Evolutionary conservation across 2,113 vertebrate genomes (phyloP).

Genomic region (Chaenogobius annularis): DNA sequence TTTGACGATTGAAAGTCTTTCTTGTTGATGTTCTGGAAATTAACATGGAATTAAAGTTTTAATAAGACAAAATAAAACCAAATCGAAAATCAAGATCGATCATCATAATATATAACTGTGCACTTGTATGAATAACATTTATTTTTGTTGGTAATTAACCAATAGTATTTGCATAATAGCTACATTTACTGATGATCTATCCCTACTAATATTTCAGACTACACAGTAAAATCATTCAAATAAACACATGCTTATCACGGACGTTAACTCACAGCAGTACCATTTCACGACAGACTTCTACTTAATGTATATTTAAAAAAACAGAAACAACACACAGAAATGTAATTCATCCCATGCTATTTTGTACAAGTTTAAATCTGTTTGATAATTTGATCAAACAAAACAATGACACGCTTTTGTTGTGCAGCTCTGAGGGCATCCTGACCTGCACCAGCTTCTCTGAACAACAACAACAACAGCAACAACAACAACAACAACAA

Average conservation of each 20-base stretch:
- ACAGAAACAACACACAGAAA: neutral
- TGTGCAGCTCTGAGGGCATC: neutral
- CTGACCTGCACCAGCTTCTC: constrained; percentile 7
- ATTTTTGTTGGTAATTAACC: neutral
- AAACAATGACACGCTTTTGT: neutral
- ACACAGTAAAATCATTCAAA: too few relatives aligned
- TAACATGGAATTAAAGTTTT: too few relatives aligned
- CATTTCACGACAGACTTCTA: neutral
- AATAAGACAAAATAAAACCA: too few relatives aligned
- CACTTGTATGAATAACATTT: neutral
- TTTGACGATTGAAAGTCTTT: too few relatives aligned
- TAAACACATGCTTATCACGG: too few relatives aligned
- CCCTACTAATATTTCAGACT: too few relatives aligned
- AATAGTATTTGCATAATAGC: neutral
- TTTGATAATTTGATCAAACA: neutral
- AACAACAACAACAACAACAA: neutral
- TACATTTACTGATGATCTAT: too few relatives aligned
- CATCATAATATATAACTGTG: too few relatives aligned
- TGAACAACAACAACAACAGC: neutral
- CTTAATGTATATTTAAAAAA: neutral
- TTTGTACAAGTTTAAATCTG: neutral
- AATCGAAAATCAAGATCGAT: too few relatives aligned
- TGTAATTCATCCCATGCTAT: neutral
- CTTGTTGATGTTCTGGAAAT: too few relatives aligned
- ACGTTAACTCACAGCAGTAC: too few relatives aligned